These are phyloP conservation scores for Pristionchus pacificus DNA, from an alignment of 1,140 invertebrate genomes.

Conservation along the genomic window DNA sequence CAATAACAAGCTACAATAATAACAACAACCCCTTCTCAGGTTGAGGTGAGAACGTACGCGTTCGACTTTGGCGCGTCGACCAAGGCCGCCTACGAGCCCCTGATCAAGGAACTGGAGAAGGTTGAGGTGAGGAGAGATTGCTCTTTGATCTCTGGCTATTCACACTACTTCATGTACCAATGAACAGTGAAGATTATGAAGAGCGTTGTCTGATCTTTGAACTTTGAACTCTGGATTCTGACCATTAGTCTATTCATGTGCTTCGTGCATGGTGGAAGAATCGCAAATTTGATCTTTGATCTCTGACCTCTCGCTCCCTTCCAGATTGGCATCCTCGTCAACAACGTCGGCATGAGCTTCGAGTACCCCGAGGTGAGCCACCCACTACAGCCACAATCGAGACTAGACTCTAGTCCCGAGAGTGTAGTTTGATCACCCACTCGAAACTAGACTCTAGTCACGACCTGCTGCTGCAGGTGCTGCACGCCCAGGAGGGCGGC, in stretches of 20 bases:
- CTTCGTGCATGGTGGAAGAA: too few relatives aligned
- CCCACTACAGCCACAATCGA: too few relatives aligned
- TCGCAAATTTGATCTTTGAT: neutral
- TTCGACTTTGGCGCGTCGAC: neutral
- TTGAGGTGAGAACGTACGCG: neutral
- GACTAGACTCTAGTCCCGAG: too few relatives aligned
- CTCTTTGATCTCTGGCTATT: neutral
- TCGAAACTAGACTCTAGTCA: neutral
- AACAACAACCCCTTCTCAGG: neutral
- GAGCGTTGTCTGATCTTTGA: too few relatives aligned
- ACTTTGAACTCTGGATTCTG: too few relatives aligned
- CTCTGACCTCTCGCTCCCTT: neutral
- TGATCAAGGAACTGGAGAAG: neutral
- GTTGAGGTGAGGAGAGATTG: neutral
- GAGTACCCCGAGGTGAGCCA: neutral
- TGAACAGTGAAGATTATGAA: too few relatives aligned
- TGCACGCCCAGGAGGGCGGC: slow-evolving; percentile 49
- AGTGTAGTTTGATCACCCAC: neutral
- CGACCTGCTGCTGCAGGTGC: slow-evolving; percentile 19
- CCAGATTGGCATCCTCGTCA: neutral
- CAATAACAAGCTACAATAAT: neutral
- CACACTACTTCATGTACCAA: too few relatives aligned
- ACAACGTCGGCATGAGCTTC: neutral
- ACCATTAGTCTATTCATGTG: too few relatives aligned
- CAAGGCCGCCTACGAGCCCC: neutral